phyloP scores from a whole-genome alignment of 2,888 invertebrate genomes.

The Panzeria rudis region DNA sequence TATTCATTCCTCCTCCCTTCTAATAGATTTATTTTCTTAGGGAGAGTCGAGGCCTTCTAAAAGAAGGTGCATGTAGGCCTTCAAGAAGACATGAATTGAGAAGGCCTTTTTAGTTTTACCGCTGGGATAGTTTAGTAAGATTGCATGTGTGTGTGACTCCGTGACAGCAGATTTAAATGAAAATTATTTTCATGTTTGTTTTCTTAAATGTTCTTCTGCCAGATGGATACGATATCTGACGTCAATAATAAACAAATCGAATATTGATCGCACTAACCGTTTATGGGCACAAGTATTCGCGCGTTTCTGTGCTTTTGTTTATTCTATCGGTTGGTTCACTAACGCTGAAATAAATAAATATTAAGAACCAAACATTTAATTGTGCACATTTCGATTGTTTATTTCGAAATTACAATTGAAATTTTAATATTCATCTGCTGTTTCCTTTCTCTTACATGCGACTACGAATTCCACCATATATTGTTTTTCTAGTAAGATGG shows the following conservation, averaged over 20 bases:
- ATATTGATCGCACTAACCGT: constrained; percentile 21
- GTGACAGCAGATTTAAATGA: constrained; percentile 13
- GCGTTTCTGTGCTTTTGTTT: constrained; percentile 21
- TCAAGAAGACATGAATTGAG: too few species aligned
- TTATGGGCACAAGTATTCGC: neutral
- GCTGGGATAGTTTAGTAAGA: too few species aligned
- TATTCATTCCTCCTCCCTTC: too few species aligned
- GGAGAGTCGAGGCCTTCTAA: too few species aligned
- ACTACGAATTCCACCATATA: constrained; percentile 6
- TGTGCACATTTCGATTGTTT: constrained; percentile 25
- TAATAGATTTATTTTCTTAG: too few species aligned
- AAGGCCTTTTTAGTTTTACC: too few species aligned
- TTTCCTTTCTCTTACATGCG: constrained; percentile 9
- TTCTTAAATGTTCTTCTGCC: neutral
- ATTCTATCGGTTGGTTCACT: constrained; percentile 26
- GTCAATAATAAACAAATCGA: constrained; percentile 49
- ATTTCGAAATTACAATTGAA: constrained; percentile 36
- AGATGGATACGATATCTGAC: constrained; percentile 56
- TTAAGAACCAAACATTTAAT: constrained; percentile 15
- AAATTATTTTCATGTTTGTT: constrained; percentile 21
- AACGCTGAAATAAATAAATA: constrained; percentile 42
- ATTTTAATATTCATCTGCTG: constrained; percentile 12
- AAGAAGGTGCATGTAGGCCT: too few species aligned
- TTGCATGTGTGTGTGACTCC: neutral
- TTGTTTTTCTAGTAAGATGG: neutral